A percentile compares a stretch with the other conserved stretches of the same genome.
These are phyloP conservation scores for Collichthys lucidus DNA, from an alignment of 2,113 vertebrate genomes.

Conservation along the genomic window DNA sequence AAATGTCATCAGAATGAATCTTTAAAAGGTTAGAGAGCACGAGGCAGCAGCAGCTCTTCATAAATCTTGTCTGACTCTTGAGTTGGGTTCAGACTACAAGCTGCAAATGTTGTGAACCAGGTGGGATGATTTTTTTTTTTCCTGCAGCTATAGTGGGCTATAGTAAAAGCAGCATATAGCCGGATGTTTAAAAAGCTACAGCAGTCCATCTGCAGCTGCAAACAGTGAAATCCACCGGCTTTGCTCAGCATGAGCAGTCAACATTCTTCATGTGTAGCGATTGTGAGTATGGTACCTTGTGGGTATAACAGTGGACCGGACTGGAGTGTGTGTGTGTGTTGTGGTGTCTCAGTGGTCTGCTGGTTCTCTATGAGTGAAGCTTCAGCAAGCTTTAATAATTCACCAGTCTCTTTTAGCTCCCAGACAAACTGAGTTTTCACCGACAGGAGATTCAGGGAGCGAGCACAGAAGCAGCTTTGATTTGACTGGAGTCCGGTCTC, in stretches of 20 bases:
- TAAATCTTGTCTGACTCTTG: conserved; percentile 24
- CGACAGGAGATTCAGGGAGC: conserved; percentile 67
- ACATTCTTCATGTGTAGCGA: conserved; percentile 67
- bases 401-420: conserved; percentile 75
- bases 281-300: conserved; percentile 54
- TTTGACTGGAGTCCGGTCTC: conserved; percentile 66
- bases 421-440: conserved; percentile 77
- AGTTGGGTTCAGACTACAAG: conserved; percentile 4
- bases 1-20: conserved; percentile 39
- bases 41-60: conserved; percentile 30
- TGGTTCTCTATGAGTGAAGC: conserved; percentile 68
- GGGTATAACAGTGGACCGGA: conserved; percentile 55
- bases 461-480: conserved; percentile 72
- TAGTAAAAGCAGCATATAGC: conserved; percentile 48
- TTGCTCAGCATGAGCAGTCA: conserved; percentile 69
- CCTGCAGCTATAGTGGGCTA: conserved; percentile 19
- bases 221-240: conserved; percentile 67
- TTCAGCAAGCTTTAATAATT: conserved; percentile 79
- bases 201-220: conserved; percentile 47
- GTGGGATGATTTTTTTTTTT: conserved; percentile 18
- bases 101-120: conserved; percentile 30
- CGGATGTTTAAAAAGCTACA: conserved; percentile 48
- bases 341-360: conserved; percentile 63
- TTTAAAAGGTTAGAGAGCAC: conserved; percentile 38
- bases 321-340: conserved; percentile 33